These are phyloP conservation scores for Chanos chanos DNA, from an alignment of 2,797 vertebrate species.

Conservation along the genomic window DNA sequence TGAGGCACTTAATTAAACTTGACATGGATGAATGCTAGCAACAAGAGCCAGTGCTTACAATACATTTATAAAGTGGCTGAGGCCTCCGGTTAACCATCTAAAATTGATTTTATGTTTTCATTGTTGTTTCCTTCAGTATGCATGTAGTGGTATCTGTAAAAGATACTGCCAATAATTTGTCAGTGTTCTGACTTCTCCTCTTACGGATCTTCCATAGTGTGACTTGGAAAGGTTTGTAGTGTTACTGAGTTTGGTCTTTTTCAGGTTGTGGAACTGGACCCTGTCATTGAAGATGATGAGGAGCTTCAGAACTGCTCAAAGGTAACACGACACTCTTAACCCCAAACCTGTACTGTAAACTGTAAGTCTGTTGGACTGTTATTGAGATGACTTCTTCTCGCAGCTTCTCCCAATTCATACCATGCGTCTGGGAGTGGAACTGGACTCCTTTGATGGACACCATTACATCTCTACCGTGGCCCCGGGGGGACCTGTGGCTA, in stretches of 20 bases:
- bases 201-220: not conserved
- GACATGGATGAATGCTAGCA: constrained; percentile 15
- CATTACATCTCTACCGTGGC: constrained; percentile 92
- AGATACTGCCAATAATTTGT: not conserved
- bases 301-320: constrained; percentile 93
- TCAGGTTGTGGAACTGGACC: constrained; percentile 85
- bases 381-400: not conserved
- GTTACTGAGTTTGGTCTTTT: not conserved
- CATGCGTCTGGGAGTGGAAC: constrained; percentile 87
- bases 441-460: constrained; percentile 93
- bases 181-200: not conserved
- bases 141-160: constrained; percentile 4
- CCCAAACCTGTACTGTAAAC: not conserved
- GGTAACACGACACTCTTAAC: constrained; percentile 61
- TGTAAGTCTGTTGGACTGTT: not conserved
- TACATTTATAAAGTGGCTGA: constrained; percentile 3
- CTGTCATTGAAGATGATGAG: constrained; percentile 82
- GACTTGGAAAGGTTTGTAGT: not conserved
- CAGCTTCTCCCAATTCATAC: constrained; percentile 91
- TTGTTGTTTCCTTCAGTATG: constrained; percentile 18
- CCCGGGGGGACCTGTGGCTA: constrained; percentile 80
- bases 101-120: constrained; percentile 17
- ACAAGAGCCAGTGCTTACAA: constrained; percentile 3
- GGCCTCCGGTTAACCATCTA: constrained; percentile 21
- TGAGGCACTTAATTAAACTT: constrained; percentile 30